Base-by-base conservation (phyloP, 2,797 vertebrate species). In the Galagoides demidoff region DNA sequence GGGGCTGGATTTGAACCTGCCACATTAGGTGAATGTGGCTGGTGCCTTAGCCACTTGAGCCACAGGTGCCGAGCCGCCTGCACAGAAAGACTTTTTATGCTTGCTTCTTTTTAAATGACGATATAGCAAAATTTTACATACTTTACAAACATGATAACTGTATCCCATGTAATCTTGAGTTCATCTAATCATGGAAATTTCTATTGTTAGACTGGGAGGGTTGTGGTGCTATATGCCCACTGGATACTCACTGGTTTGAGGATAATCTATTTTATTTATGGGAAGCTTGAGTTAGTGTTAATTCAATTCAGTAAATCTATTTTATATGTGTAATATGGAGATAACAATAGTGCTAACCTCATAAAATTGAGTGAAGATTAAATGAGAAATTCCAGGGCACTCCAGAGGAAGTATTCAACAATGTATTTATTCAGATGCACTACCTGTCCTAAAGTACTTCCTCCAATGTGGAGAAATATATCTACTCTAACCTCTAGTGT, bases 131-230 rank as follows among this genome's bases (percentile, higher is more conserved):
- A 55, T 89, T 94, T 77, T 37, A 74, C 12, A 37, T 52, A 57
- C 14, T 57, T 77, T 61, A 59, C 63, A 39, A 61, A 37, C 14
- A 34, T 34, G 3, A 19, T 55, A 85, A 76, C 34, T 73, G 11
- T 31, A 2, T 61, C 27, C 34, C 70, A 37, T 31, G 23, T 63
- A 88, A 94, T 82, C 70, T 37, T 90, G 61, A 90, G 20, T 86
- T 86, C 20, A 64, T 86, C 39, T 92, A 86, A 61, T 90, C 63
- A 63, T 57, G 22, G 10, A 83, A 92, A 86, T 70, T 45, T 10
- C 92, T 25, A 82, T 77, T 92, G 90, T 79, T 73, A 82, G 82
- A 57, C 63, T 57, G 31, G 43, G 92, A 95, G n/a, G 16, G n/a
- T 57, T 6, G 4, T 52, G 83, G 57, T 12, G 71, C 61, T 92